A percentile compares a stretch with the other conserved stretches of the same genome.
Evolutionary conservation across 1,140 invertebrate genomes (phyloP).

Genomic region (Orussus abietinus): DNA sequence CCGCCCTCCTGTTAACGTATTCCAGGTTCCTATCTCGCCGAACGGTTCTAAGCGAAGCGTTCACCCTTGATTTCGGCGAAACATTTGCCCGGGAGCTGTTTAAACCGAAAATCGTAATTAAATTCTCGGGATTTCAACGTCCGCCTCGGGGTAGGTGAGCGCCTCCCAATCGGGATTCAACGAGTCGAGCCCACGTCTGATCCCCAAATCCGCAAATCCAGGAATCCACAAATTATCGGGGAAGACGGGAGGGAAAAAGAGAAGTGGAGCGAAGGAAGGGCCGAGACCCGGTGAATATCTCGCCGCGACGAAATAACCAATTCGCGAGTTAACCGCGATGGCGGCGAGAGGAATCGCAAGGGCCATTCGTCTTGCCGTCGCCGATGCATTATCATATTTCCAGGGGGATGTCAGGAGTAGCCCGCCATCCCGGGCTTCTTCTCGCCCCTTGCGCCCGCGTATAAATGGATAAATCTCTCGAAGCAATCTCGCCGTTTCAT

Average conservation of each 20-base stretch:
- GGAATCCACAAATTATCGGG: no score
- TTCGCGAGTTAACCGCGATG: slow-evolving; percentile 15
- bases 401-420: slow-evolving; percentile 9
- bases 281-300: background rate
- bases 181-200: no score
- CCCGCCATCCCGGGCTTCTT: slow-evolving; percentile 13
- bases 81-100: no score
- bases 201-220: no score
- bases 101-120: no score
- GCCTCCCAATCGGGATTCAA: no score
- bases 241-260: background rate
- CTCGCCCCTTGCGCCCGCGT: slow-evolving; percentile 20
- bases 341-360: slow-evolving; percentile 11
- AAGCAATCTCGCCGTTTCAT: slow-evolving; percentile 40
- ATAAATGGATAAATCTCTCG: slow-evolving; percentile 35
- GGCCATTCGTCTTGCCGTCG: slow-evolving; percentile 18
- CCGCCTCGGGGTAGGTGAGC: no score
- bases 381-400: slow-evolving; percentile 18
- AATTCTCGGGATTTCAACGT: no score
- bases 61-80: no score
- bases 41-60: no score
- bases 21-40: no score
- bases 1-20: no score
- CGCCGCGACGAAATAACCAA: slow-evolving; percentile 13
- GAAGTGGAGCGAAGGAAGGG: background rate